Evolutionary conservation across 30 jellyfish, hydroid and myxozoan species (phyloP).

Genomic region (Turritopsis dohrnii): DNA sequence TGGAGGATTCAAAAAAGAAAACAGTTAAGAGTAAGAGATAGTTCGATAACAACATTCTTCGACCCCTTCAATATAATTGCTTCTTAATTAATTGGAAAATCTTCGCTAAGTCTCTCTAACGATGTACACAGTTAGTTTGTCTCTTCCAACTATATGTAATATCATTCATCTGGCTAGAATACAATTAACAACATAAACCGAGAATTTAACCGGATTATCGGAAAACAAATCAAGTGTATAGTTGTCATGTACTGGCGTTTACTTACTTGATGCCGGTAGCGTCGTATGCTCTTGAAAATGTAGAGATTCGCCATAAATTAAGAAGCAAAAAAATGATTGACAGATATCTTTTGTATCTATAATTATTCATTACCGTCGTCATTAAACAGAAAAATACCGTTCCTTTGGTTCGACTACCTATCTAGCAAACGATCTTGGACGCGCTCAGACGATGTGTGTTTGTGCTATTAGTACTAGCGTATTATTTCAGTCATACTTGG

Average conservation of each 20-base stretch:
- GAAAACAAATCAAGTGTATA: background rate
- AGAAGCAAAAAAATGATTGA: background rate
- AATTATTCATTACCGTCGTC: background rate
- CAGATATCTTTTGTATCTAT: background rate
- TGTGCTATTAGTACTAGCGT: background rate
- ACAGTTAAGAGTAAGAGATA: background rate
- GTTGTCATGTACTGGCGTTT: too few species aligned
- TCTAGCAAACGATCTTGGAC: background rate
- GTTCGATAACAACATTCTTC: background rate
- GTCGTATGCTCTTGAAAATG: background rate
- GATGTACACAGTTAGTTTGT: background rate
- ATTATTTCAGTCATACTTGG: background rate
- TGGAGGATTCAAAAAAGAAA: background rate
- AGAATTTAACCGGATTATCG: constrained; percentile 18
- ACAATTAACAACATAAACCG: background rate
- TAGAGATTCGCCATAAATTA: background rate
- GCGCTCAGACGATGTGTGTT: background rate
- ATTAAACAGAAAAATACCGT: background rate
- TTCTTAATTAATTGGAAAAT: background rate
- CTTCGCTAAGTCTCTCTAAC: background rate
- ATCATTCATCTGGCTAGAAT: background rate
- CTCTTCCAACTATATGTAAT: background rate
- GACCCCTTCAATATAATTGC: background rate
- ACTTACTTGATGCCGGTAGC: background rate
- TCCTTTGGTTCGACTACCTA: background rate